These are phyloP conservation scores for Etheostoma perlongum DNA, from an alignment of 2,797 vertebrate genomes.

Conservation along the genomic window DNA sequence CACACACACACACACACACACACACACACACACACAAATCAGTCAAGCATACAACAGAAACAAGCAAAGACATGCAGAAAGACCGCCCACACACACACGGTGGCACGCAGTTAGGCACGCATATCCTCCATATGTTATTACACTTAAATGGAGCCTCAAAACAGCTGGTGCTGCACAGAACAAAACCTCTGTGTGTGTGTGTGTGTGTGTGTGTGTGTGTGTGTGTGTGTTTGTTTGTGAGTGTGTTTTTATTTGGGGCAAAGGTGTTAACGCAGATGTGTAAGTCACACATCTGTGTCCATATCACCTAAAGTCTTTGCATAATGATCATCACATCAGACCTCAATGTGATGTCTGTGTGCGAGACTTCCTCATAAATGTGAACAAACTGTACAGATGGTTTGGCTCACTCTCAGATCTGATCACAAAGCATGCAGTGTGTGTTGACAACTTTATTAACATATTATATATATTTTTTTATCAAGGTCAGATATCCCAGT, in stretches of 20 bases:
- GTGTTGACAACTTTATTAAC: neutral
- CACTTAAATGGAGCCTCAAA: constrained; percentile 58
- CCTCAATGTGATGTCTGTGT: neutral
- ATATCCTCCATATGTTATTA: constrained; percentile 69
- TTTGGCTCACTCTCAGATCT: constrained; percentile 2
- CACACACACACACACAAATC: constrained; percentile 22
- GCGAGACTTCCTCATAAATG: constrained; percentile 18
- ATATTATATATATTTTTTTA: neutral
- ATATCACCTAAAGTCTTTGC: neutral
- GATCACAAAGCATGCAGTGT: constrained; percentile 9
- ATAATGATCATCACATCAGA: neutral
- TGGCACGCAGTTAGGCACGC: constrained; percentile 28
- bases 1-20: constrained; percentile 8
- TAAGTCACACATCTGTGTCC: neutral
- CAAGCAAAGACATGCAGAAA: constrained; percentile 32
- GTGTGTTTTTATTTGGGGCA: neutral
- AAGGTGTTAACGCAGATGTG: too few species aligned
- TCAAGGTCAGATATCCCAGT: neutral
- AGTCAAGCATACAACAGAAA: neutral
- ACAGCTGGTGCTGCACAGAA: constrained; percentile 67
- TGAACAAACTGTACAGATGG: constrained; percentile 31
- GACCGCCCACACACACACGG: constrained; percentile 24
- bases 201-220: neutral
- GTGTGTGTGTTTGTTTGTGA: too few species aligned
- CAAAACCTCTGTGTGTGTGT: constrained; percentile 34